Evolutionary conservation across 2,113 vertebrate species (phyloP), one percentile per base, ranked within the genome.

Genomic region (Gnathochromis pfefferi): DNA sequence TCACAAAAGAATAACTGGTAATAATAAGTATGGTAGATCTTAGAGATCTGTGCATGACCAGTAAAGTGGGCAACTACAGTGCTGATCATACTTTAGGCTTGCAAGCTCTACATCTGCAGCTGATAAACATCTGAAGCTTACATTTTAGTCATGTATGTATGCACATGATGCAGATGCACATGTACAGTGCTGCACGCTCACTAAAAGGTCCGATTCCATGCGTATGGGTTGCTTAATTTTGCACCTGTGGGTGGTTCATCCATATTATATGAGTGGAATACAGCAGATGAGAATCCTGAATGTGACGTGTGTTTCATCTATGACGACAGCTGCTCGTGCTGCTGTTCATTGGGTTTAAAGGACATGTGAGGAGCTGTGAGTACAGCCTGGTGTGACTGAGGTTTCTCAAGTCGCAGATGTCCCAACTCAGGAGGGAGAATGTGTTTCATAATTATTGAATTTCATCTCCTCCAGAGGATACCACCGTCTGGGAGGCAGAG

Each of bases 381-480:
- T n/a, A 70, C 84, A 83, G 65, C 60, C 90, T 82, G 55, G 2
- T 87, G 4, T 38, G 65, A 82, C 38, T 9, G 8, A 10, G 54
- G 33, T 94, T 94, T 90, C 93, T 85, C 87, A 92, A 93, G 60
- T 60, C 31, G 11, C 10, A 45, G 23, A 86, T 92, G 87, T 87
- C 84, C 68, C 63, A 89, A 63, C 54, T 42, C 2, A 7, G 49
- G 23, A 83, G 70, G 82, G 17, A 87, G 28, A 78, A 33, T 11
- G 57, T 1, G 19, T 93, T 91, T 83, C 73, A 26, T 60, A 86
- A 91, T 31, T 4, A 2, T 65, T 63, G 11, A 54, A 82, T 89
- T 89, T 80, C 80, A 85, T 5, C 23, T 75, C 11, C 53, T 60
- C n/a, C 80, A 31, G 57, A 65, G 26, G 53, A 82, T 57, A 57